Conservation (phyloP, 2,113 vertebrate genomes). For the Oreamnos americanus region DNA sequence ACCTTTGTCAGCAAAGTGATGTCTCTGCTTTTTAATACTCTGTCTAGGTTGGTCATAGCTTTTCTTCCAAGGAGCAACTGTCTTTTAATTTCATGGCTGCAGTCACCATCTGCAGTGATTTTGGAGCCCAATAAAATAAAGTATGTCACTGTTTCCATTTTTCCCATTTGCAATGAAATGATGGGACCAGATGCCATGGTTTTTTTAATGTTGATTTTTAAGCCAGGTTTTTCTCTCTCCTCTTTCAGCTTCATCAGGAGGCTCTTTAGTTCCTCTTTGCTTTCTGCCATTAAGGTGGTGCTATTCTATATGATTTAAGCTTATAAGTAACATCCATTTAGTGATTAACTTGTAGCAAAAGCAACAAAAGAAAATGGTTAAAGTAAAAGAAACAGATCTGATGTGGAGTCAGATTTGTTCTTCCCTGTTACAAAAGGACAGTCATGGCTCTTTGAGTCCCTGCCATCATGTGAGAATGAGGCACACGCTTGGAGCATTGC, state of each 20-base stretch:
- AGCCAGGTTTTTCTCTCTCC: background rate
- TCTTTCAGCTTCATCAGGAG: background rate
- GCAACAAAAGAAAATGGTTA: background rate
- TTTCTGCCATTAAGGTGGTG: background rate
- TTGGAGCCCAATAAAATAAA: background rate
- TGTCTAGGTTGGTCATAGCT: background rate
- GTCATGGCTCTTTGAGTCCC: background rate
- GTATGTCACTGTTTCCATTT: background rate
- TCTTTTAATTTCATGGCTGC: background rate
- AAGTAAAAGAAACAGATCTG: background rate
- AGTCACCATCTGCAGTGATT: background rate
- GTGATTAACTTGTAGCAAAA: background rate
- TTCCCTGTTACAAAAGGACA: background rate
- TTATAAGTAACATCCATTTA: background rate
- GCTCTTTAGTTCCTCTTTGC: background rate
- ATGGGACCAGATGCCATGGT: background rate
- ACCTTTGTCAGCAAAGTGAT: background rate
- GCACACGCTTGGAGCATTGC: background rate
- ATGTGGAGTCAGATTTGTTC: background rate
- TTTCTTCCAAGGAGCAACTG: background rate
- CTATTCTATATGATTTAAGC: background rate
- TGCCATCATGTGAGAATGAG: background rate
- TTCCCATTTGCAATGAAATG: background rate
- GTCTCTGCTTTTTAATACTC: background rate
- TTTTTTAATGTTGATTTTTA: background rate